Evolutionary conservation across 1,140 invertebrate species (phyloP).

Genomic region (Hylyphantes graminicola): DNA sequence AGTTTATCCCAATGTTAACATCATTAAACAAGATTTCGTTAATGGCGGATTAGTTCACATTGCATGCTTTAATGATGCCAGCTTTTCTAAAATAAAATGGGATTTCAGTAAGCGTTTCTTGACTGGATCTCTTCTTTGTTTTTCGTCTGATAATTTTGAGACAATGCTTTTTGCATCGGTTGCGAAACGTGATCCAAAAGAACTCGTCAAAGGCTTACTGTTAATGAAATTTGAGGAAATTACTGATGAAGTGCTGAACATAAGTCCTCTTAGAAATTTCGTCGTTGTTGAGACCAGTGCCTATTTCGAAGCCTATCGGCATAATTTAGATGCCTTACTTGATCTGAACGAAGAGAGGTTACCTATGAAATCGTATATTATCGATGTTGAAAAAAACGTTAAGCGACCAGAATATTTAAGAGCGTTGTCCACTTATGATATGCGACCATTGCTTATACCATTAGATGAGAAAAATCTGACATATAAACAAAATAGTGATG

Average conservation of each 20-base stretch:
- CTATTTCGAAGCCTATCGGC: constrained; percentile 71
- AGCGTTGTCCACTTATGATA: constrained; percentile 25
- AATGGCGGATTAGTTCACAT: constrained; percentile 9
- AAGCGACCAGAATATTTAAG: constrained; percentile 41
- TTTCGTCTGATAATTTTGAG: constrained; percentile 77
- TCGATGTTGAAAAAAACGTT: constrained; percentile 61
- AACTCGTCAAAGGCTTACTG: constrained; percentile 66
- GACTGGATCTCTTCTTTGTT: constrained; percentile 78
- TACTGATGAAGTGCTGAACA: constrained; percentile 23
- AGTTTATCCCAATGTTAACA: constrained; percentile 27
- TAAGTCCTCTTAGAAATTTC: constrained; percentile 51
- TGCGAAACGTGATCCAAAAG: constrained; percentile 71
- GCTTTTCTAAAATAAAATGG: constrained; percentile 47
- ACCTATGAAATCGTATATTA: constrained; percentile 67
- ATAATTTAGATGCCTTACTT: constrained; percentile 68
- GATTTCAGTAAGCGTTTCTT: constrained; percentile 72
- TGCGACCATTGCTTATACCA: constrained; percentile 10
- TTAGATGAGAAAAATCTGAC: constrained; percentile 62
- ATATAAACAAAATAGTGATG: neutral
- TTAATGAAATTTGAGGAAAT: constrained; percentile 42
- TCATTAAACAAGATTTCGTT: neutral
- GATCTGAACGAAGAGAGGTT: constrained; percentile 65
- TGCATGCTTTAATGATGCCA: constrained; percentile 8
- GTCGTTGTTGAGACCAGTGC: constrained; percentile 70
- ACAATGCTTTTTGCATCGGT: constrained; percentile 78